Conservation (phyloP, 2,888 invertebrate species). For the Gymnosoma rotundatum region DNA sequence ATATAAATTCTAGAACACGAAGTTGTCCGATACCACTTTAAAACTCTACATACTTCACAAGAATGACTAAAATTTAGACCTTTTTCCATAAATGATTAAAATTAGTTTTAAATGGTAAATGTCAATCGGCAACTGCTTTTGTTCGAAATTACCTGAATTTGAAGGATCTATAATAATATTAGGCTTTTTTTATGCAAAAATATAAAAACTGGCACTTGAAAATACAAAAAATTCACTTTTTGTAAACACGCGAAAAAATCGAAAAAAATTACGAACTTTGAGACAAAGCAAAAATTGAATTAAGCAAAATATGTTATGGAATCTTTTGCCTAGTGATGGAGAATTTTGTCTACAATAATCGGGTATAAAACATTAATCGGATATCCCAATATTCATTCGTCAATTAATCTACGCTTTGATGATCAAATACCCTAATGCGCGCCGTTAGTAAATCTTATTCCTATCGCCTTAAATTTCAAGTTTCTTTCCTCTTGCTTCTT, state of each 20-base stretch:
- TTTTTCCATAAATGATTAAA: no score
- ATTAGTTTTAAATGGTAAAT: no score
- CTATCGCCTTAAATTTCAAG: no score
- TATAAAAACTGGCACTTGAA: slow-evolving; percentile 21
- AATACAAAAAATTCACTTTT: slow-evolving; percentile 22
- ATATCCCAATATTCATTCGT: neutral
- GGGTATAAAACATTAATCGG: slow-evolving; percentile 15
- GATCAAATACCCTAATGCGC: no score
- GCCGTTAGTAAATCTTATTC: no score
- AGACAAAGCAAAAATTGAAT: slow-evolving; percentile 3
- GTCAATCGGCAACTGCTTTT: no score
- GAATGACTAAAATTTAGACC: no score
- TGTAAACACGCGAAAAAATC: slow-evolving; percentile 11
- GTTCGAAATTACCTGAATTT: no score
- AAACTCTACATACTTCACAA: slow-evolving; percentile 19
- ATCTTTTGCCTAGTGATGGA: slow-evolving; percentile 8
- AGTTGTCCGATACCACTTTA: slow-evolving; percentile 21
- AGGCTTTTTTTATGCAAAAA: neutral
- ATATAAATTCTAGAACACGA: slow-evolving; percentile 12
- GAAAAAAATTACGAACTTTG: slow-evolving; percentile 10
- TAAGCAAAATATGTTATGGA: slow-evolving; percentile 17
- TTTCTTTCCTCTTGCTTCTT: no score
- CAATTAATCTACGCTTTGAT: no score
- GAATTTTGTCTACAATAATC: neutral
- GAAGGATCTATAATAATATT: no score